These are phyloP conservation scores for Pasiphila rectangulata DNA, from an alignment of 2,888 invertebrate genomes.

Conservation along the genomic window DNA sequence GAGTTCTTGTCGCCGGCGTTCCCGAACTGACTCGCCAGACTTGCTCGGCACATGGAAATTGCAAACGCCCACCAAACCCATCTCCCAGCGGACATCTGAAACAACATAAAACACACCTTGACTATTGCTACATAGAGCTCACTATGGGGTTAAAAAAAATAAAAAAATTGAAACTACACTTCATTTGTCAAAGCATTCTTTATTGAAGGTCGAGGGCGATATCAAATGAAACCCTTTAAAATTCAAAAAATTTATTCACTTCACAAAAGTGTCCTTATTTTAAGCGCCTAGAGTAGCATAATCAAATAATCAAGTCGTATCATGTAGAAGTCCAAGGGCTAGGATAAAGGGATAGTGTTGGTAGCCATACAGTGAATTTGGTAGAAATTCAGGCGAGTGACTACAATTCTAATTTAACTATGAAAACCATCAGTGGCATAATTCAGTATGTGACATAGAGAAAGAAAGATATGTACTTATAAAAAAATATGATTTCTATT, in stretches of 20 bases:
- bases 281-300: constrained; percentile 36
- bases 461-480: too few species aligned
- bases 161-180: constrained; percentile 75
- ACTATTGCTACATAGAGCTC: constrained; percentile 38
- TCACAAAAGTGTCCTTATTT: constrained; percentile 45
- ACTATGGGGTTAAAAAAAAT: constrained; percentile 39
- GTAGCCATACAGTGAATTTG: constrained; percentile 17
- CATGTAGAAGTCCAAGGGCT: constrained; percentile 42
- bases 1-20: constrained; percentile 64
- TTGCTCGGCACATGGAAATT: constrained; percentile 53
- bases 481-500: too few species aligned
- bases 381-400: too few species aligned
- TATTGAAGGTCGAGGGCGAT: constrained; percentile 68
- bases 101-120: constrained; percentile 61
- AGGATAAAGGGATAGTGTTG: constrained; percentile 38
- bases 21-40: constrained; percentile 65
- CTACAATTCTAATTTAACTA: too few species aligned
- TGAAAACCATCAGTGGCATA: too few species aligned
- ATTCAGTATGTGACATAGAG: too few species aligned
- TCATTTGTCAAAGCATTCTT: constrained; percentile 66
- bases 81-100: constrained; percentile 66
- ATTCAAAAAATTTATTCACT: constrained; percentile 64
- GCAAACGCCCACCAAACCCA: constrained; percentile 53
- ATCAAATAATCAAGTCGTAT: constrained; percentile 23
- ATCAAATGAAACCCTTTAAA: constrained; percentile 76